Conservation (phyloP, 1,140 invertebrate genomes). For the Antheraea pernyi region DNA sequence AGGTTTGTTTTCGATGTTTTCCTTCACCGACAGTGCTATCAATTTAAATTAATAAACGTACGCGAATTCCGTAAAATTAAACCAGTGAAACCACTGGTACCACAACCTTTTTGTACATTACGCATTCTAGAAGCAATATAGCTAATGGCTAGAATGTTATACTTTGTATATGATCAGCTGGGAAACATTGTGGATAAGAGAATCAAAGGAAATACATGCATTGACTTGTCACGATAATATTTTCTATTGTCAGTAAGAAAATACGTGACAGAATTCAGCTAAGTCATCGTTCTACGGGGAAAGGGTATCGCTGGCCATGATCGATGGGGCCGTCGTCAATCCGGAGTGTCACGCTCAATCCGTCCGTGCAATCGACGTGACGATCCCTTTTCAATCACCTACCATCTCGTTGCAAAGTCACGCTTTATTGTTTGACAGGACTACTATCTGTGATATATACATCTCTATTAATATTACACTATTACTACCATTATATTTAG, state of each 20-base stretch:
- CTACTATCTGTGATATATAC: neutral
- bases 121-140: too few relatives aligned
- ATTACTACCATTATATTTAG: neutral
- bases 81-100: too few relatives aligned
- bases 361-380: neutral
- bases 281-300: neutral
- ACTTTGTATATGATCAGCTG: too few relatives aligned
- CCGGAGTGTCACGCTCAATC: constrained; percentile 10
- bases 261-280: neutral
- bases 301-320: neutral
- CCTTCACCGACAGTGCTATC: too few relatives aligned
- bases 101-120: too few relatives aligned
- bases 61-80: too few relatives aligned
- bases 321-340: constrained; percentile 7
- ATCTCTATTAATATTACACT: neutral
- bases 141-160: too few relatives aligned
- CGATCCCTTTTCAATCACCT: neutral
- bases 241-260: neutral
- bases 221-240: neutral
- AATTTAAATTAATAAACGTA: too few relatives aligned
- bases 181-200: too few relatives aligned
- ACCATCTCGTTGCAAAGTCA: constrained; percentile 2
- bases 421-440: neutral
- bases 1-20: too few relatives aligned
- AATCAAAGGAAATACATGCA: neutral